Conservation (phyloP, 2,888 invertebrate genomes). For the Elysia crispata region DNA sequence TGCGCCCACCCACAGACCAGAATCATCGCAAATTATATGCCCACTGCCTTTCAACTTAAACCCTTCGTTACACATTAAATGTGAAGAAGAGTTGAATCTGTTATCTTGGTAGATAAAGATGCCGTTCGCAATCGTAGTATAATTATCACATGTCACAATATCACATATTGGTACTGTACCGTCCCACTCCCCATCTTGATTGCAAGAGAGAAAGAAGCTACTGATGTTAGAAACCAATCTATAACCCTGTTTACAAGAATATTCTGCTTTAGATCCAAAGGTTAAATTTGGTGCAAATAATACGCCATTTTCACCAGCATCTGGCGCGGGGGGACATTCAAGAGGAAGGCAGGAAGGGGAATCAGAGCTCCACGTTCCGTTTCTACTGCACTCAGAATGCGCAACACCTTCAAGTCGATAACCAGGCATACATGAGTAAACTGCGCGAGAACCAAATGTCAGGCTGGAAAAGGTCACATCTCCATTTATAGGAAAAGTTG, state of each 20-base stretch:
- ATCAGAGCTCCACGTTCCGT: constrained; percentile 55
- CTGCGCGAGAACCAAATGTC: constrained; percentile 57
- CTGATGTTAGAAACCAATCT: constrained; percentile 47
- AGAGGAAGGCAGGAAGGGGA: constrained; percentile 57
- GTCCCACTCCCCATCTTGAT: constrained; percentile 62
- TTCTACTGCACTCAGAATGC: constrained; percentile 51
- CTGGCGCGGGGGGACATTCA: constrained; percentile 56
- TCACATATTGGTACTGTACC: constrained; percentile 58
- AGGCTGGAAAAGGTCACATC: constrained; percentile 57
- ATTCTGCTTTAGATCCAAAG: constrained; percentile 62
- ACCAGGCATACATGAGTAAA: constrained; percentile 32
- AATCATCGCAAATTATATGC: constrained; percentile 57
- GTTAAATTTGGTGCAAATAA: constrained; percentile 39
- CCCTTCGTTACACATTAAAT: constrained; percentile 52
- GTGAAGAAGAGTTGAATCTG: constrained; percentile 32
- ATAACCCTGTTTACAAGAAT: constrained; percentile 62
- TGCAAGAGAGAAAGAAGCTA: constrained; percentile 60
- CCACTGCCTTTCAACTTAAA: constrained; percentile 54
- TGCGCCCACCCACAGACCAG: constrained; percentile 38
- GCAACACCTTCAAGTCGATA: not conserved
- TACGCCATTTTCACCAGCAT: constrained; percentile 17
- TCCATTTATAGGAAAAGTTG: constrained; percentile 60
- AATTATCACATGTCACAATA: constrained; percentile 56
- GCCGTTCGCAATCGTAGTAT: constrained; percentile 54
- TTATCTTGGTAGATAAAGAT: constrained; percentile 24